Conservation (phyloP, 35 echinoderm and acorn worm genomes). For the Apostichopus parvimensis region DNA sequence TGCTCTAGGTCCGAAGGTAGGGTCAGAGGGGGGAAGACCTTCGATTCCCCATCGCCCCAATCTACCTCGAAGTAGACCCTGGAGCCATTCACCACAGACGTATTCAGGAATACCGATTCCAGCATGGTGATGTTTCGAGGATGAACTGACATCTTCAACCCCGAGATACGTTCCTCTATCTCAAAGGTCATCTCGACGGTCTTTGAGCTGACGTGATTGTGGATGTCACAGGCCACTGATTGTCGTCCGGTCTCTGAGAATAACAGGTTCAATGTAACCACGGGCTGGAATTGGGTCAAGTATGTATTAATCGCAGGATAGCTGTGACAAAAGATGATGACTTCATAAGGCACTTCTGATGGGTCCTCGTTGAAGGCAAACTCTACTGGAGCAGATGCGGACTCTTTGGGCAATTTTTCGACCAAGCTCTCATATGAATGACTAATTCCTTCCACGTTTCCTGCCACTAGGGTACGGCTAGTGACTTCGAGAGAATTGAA, state of each 20-base stretch:
- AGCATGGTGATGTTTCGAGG: conserved; percentile 14
- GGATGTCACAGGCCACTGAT: background rate
- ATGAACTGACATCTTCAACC: background rate
- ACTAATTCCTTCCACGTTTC: conserved; percentile 5
- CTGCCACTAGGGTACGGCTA: background rate
- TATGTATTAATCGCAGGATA: background rate
- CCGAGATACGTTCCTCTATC: conserved; percentile 39
- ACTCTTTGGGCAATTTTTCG: background rate
- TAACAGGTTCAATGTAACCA: background rate
- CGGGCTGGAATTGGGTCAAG: background rate
- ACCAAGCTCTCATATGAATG: background rate
- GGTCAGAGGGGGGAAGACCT: background rate
- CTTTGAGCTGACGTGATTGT: background rate
- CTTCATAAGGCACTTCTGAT: conserved; percentile 15
- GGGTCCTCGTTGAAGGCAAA: background rate
- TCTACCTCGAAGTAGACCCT: conserved; percentile 9
- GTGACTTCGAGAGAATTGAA: background rate
- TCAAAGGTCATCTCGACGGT: background rate
- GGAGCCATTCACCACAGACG: conserved; percentile 14
- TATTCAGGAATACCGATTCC: conserved; percentile 19
- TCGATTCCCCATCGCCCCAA: conserved; percentile 27
- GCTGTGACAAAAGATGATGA: background rate
- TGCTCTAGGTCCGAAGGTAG: conserved; percentile 2
- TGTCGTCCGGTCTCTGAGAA: background rate
- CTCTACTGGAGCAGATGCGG: background rate